phyloP scores from a whole-genome alignment of 2,888 invertebrate genomes.

The Cryptops parisi region DNA sequence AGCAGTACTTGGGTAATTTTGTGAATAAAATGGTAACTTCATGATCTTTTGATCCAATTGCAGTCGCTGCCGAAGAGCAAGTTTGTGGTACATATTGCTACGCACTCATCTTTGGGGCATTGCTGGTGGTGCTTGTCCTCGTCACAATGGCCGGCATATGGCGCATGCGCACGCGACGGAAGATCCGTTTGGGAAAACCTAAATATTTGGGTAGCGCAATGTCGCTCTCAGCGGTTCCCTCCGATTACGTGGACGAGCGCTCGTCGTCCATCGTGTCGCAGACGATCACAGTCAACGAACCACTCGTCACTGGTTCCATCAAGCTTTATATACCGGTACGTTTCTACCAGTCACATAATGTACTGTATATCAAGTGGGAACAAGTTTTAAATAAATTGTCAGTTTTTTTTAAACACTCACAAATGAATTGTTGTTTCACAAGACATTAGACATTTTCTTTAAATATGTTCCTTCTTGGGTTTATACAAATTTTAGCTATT shows the following conservation, averaged over 20 bases:
- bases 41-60: too few relatives aligned
- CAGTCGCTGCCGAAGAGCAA: too few relatives aligned
- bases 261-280: slow-evolving; percentile 18
- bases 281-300: slow-evolving; percentile 11
- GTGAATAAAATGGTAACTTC: too few relatives aligned
- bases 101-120: neutral
- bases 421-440: too few relatives aligned
- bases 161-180: slow-evolving; percentile 17
- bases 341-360: too few relatives aligned
- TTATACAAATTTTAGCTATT: too few relatives aligned
- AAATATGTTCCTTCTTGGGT: too few relatives aligned
- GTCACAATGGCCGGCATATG: neutral
- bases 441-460: too few relatives aligned
- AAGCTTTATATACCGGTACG: slow-evolving; percentile 10
- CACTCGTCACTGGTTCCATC: slow-evolving; percentile 3
- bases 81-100: neutral
- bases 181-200: slow-evolving; percentile 22
- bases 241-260: slow-evolving; percentile 29
- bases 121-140: neutral
- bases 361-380: too few relatives aligned
- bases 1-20: too few relatives aligned
- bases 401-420: too few relatives aligned
- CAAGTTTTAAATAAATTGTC: too few relatives aligned
- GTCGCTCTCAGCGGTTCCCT: slow-evolving; percentile 29
- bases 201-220: slow-evolving; percentile 28